Evolutionary conservation across 1,140 invertebrate genomes (phyloP), one percentile per base, ranked within the genome.

Genomic region (Cyclargus thomasi): DNA sequence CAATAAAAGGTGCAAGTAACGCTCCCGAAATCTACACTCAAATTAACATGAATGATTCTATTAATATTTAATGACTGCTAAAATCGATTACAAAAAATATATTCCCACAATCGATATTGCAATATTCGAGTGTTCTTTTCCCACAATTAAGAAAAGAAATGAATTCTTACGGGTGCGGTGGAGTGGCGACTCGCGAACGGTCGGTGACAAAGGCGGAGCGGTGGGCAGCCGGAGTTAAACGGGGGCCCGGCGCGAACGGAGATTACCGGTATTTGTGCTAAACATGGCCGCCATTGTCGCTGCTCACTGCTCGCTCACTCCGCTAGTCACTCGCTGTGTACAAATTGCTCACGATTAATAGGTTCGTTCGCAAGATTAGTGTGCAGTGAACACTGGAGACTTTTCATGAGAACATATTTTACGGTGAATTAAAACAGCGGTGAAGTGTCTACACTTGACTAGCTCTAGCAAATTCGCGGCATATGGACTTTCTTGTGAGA

Each of bases 261-360:
- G 83, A 84, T 84, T 79, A 83, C 77, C 71, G 78, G 76, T 86
- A 83, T 88, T 88, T 85, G 80, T 76, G 75, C 76, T 77, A 85
- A 85, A 88, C 83, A 81, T 67, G 74, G 53, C 67, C 8, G 74
- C 74, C 71, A 75, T 87, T 87, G 78, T 86, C 73, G 64, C 47
- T 80, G 82, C 70, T 70, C 80, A 65, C 47, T 80, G 82, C 70
- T 70, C 80, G 71, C 74, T 63, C 74, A 78, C 74, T 74, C 70
- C 68, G 67, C 70, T 64, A 76, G 69, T 36, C 11, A 63, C 69
- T 68, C 29, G 39, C 39, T 47, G 65, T 69, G 69, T 68, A 64
- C 71, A 77, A 78, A 82, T 83, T 83, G 81, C 72, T 80, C 70
- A 67, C 75, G 72, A 76, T 77, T 70, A 69, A 70, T 66, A 63